Evolutionary conservation across 1,140 invertebrate genomes (phyloP).

Genomic region (Drosophila ercepeae): DNA sequence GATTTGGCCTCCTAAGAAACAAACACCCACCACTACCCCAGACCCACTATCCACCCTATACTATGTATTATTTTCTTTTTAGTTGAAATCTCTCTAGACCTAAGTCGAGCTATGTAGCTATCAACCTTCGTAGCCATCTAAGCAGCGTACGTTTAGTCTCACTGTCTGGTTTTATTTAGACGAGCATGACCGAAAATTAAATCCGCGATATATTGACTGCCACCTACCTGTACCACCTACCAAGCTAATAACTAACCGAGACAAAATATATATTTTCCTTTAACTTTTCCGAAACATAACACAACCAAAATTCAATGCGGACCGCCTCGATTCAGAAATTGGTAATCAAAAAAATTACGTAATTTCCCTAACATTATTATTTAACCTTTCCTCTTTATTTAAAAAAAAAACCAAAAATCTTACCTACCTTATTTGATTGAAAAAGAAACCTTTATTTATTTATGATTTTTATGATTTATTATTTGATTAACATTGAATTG

Average conservation of each 20-base stretch:
- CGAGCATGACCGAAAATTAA: constrained; percentile 43
- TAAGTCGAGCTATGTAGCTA: constrained; percentile 48
- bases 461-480: constrained; percentile 48
- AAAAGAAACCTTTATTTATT: constrained; percentile 48
- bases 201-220: constrained; percentile 26
- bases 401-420: too few species aligned
- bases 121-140: constrained; percentile 32
- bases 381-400: constrained; percentile 13
- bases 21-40: neutral
- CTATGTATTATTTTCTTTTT: constrained; percentile 38
- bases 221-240: neutral
- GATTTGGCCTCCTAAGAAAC: constrained; percentile 31
- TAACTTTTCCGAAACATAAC: constrained; percentile 52
- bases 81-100: constrained; percentile 36
- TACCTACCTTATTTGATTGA: neutral
- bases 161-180: constrained; percentile 83
- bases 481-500: constrained; percentile 72
- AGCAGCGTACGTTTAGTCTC: constrained; percentile 59
- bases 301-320: constrained; percentile 48
- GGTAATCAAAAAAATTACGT: constrained; percentile 56
- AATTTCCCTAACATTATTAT: constrained; percentile 16
- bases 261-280: constrained; percentile 42
- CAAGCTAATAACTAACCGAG: constrained; percentile 39
- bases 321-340: constrained; percentile 44
- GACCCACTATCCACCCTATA: neutral